Evolutionary conservation across 2,797 vertebrate species (phyloP).

Genomic region (Poecilia velifera): DNA sequence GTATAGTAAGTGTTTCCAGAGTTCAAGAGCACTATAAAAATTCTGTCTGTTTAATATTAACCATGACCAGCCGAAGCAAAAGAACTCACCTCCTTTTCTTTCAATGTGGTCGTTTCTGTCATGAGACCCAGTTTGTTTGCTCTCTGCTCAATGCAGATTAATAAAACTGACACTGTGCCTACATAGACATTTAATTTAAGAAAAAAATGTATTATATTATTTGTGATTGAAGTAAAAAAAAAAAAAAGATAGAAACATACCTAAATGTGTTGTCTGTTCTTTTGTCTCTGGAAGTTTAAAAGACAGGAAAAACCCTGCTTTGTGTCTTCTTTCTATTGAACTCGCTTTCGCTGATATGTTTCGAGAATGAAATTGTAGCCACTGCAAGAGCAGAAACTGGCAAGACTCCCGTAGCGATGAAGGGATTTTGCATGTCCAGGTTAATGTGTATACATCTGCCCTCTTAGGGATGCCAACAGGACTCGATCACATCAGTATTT

Average conservation of each 20-base stretch:
- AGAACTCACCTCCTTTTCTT: not conserved
- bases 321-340: not conserved
- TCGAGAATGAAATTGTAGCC: too few relatives aligned
- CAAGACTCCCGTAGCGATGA: not conserved
- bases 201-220: not conserved
- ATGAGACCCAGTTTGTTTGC: not conserved
- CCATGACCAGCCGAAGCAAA: not conserved
- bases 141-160: not conserved
- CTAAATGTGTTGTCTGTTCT: too few relatives aligned
- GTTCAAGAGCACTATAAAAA: not conserved
- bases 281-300: too few relatives aligned
- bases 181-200: not conserved
- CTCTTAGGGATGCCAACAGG: conserved; percentile 9
- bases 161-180: not conserved
- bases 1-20: not conserved
- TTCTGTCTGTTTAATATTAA: not conserved
- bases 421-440: conserved; percentile 3
- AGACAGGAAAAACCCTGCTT: not conserved
- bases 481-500: conserved; percentile 30
- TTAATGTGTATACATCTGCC: conserved; percentile 1
- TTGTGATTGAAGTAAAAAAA: not conserved
- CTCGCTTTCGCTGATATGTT: not conserved
- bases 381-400: not conserved
- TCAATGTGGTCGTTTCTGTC: not conserved
- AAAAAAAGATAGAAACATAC: too few relatives aligned